Evolutionary conservation across 2,888 invertebrate genomes (phyloP).

Genomic region (Anthophora plumipes): DNA sequence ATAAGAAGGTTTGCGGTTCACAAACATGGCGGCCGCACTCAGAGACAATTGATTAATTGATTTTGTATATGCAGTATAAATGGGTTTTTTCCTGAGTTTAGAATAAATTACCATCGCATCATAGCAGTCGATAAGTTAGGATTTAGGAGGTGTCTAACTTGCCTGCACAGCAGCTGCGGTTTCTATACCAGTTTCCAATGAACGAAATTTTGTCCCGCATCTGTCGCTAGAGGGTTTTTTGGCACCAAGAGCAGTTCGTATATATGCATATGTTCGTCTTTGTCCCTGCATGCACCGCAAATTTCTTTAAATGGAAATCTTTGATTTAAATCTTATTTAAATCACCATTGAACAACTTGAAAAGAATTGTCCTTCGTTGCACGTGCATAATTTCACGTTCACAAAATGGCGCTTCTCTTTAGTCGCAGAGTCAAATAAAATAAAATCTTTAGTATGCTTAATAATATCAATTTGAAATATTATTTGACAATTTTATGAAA

Average conservation of each 20-base stretch:
- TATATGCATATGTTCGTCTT: neutral
- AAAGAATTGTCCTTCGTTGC: neutral
- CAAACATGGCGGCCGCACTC: neutral
- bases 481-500: too few species aligned
- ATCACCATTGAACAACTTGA: neutral
- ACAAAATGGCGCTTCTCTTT: too few species aligned
- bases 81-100: conserved; percentile 18
- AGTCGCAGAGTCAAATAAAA: too few species aligned
- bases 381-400: too few species aligned
- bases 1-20: neutral
- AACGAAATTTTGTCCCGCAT: conserved; percentile 76
- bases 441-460: too few species aligned
- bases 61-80: neutral
- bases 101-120: conserved; percentile 57
- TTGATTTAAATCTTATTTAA: neutral
- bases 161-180: conserved; percentile 76
- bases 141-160: conserved; percentile 81
- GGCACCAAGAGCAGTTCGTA: conserved; percentile 18
- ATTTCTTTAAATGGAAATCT: neutral
- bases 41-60: neutral
- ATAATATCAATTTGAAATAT: too few species aligned
- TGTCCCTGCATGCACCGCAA: neutral
- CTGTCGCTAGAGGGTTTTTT: conserved; percentile 76
- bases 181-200: conserved; percentile 65
- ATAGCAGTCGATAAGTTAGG: conserved; percentile 77